Base-by-base conservation (phyloP, 92 coral and sea anemone species). In the Bergia sp. region DNA sequence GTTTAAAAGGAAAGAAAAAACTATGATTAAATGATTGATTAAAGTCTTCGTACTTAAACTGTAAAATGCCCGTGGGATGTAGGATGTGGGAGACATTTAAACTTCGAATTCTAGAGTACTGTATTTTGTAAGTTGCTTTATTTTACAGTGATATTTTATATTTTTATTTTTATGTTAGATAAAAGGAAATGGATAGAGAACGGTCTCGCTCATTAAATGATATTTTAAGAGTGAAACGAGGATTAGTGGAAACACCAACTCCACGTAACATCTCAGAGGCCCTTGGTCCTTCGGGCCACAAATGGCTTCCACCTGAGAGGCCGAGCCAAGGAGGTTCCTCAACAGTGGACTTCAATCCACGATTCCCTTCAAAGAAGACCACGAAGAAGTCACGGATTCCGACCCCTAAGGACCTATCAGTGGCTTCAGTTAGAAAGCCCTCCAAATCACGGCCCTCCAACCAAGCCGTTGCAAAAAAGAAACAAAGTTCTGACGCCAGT, bases 301-400 rank as follows among this genome's bases (percentile, higher is more conserved):
- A 84, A 67, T 44, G 79, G 87, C 37, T 84, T 36, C 87, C 87
- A n/a, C 67, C 87, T 7, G 79, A 71, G 77, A 84, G 67, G 47
- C 69, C 79, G 10, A 21, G 77, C 61, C 78, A 84, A 84, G 67
- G 55, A 71, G 78, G 64, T 38, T 20, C 87, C 79, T 65, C 86
- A 38, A 16, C 79, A 16, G 43, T 15, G 42, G 87, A 72, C 13
- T 84, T 84, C 39, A 82, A 7, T 66, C 76, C 86, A 66, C 74
- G 76, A 40, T 66, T 66, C 73, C 44, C 39, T 1, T 37, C 65
- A 84, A 84, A 15, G 64, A 84, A 18, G 77, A 44, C 77, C n/a
- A 11, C 76, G 2, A 82, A 66, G n/a, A 82, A 47, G 15, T 71
- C 87, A 7, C 77, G 87, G 5, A 72, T 84, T 37, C 37, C 87